Conservation (phyloP, 2,888 invertebrate genomes). For the Trichopria drosophilae region DNA sequence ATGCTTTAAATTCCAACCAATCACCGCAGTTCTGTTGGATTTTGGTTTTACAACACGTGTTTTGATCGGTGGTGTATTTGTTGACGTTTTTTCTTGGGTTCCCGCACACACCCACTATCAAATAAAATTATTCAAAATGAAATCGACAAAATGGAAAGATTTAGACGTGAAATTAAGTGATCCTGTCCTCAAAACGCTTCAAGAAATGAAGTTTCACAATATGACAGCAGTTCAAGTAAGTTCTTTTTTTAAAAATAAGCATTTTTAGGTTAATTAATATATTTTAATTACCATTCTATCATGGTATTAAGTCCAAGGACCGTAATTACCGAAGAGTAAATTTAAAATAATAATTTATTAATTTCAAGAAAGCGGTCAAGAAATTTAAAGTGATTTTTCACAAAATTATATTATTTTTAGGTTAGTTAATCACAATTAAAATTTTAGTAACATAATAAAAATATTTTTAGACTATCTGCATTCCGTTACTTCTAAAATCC, state of each 20-base stretch:
- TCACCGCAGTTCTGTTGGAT: no score
- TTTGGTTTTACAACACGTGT: no score
- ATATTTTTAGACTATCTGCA: conserved; percentile 73
- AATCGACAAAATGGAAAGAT: conserved; percentile 59
- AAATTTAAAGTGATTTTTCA: no score
- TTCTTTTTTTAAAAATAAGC: conserved; percentile 5
- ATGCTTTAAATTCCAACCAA: no score
- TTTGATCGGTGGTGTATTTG: no score
- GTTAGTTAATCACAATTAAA: conserved; percentile 11
- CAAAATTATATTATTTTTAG: conserved; percentile 8
- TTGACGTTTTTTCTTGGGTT: no score
- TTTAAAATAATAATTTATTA: no score
- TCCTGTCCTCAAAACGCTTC: conserved; percentile 59
- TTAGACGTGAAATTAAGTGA: conserved; percentile 58
- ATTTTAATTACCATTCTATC: no score
- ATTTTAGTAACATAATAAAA: neutral
- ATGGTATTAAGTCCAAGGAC: neutral
- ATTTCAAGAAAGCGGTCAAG: no score
- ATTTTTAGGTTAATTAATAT: neutral
- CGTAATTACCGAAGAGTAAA: no score
- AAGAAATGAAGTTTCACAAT: conserved; percentile 61
- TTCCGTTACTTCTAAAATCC: conserved; percentile 82
- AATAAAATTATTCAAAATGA: conserved; percentile 38
- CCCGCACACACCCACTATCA: no score
- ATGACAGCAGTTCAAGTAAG: conserved; percentile 67